A percentile compares a stretch with the other conserved stretches of the same genome.
Conservation (phyloP, 2,888 invertebrate species). For the Acronicta leporina region DNA sequence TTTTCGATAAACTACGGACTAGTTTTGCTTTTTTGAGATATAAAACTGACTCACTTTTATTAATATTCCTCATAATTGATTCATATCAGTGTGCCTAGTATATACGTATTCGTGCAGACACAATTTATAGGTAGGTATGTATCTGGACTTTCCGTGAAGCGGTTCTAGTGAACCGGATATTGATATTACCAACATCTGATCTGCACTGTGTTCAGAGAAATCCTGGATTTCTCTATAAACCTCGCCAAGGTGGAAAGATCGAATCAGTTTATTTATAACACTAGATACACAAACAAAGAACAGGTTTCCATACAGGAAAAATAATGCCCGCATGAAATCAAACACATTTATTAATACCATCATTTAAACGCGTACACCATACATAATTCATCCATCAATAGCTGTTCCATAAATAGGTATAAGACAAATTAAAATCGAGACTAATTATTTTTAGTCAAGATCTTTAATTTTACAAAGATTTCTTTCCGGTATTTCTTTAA, state of each 20-base stretch:
- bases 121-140: not conserved
- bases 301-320: conserved; percentile 11
- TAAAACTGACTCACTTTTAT: too few relatives aligned
- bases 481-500: too few relatives aligned
- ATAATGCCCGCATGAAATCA: conserved; percentile 24
- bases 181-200: conserved; percentile 21
- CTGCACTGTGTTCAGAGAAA: conserved; percentile 12
- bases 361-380: too few relatives aligned
- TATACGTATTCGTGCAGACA: not conserved
- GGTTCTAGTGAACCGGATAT: conserved; percentile 19
- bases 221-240: conserved; percentile 18
- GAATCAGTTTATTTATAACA: conserved; percentile 41
- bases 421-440: too few relatives aligned
- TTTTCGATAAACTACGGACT: too few relatives aligned
- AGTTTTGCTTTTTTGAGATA: too few relatives aligned
- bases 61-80: not conserved
- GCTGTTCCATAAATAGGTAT: too few relatives aligned
- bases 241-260: conserved; percentile 18
- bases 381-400: too few relatives aligned
- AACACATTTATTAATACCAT: not conserved
- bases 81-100: not conserved
- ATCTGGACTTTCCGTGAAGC: conserved; percentile 3
- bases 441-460: too few relatives aligned
- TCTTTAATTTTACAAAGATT: too few relatives aligned
- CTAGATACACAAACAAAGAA: conserved; percentile 15